Evolutionary conservation across 1,140 invertebrate genomes (phyloP), one percentile per base, ranked within the genome.

Genomic region (Sipha flava): DNA sequence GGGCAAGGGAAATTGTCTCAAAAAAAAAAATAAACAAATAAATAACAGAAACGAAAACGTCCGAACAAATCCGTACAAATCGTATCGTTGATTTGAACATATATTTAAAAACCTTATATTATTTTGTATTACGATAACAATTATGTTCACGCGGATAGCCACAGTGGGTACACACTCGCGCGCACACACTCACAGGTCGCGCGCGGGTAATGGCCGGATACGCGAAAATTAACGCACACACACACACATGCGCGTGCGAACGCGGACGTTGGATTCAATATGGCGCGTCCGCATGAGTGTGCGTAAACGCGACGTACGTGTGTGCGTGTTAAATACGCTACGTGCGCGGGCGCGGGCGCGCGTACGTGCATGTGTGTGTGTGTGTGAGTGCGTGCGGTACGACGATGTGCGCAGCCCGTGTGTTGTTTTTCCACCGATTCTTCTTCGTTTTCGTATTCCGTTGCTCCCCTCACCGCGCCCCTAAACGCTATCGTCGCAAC

Each of bases 401-500:
- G 37, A 4, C 16, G 16, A 21, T 21, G 54, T 59, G 73, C 73
- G 73, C 73, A 59, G 73, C 31, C 31, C 49, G 73, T 77, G 73
- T 77, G 73, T 77, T 77, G 73, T 77, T 77, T 77, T 77, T 77
- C 73, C 73, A 77, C 73, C 73, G 73, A 77, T 77, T 77, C 73
- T 77, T 77, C 73, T 57, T 77, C 73, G 73, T 77, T 77, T 70
- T 77, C 73, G 73, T 77, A 77, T 52, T 59, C 43, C 49, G 52
- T 59, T 59, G 16, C 54, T 47, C 73, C 21, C 52, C 31, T 14
- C 68, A 7, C 52, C 49, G 5, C 7, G 52, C 31, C 6, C 31
- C 1, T 5, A n/a, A n/a, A n/a, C 37, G n/a, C 34, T 21, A 23
- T 23, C 52, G 66, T 37, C 18, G 45, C 31, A 23, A 34, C 45